phyloP scores from a whole-genome alignment of 2,888 invertebrate genomes.

The Chymomyza amoena region DNA sequence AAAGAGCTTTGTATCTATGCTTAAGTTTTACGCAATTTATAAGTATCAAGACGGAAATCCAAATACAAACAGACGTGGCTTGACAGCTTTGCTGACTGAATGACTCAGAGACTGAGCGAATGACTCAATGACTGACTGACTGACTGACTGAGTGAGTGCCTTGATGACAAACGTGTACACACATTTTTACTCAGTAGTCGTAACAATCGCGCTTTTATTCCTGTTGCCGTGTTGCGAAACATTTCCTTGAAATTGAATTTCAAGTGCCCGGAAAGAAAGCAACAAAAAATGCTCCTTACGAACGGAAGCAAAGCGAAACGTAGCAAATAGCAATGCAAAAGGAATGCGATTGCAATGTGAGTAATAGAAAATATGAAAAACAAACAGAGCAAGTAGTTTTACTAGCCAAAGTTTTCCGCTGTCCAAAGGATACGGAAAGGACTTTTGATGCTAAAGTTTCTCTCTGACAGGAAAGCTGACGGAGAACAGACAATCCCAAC shows the following conservation, averaged over 20 bases:
- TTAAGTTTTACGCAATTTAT: neutral
- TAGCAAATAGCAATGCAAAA: neutral
- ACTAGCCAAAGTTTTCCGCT: neutral
- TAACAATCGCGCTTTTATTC: conserved; percentile 25
- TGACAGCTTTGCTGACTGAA: conserved; percentile 4
- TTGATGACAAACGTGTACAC: conserved; percentile 3
- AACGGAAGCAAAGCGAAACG: neutral
- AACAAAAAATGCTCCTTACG: conserved; percentile 25
- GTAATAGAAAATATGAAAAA: conserved; percentile 34
- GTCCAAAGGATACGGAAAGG: neutral
- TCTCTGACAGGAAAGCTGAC: neutral
- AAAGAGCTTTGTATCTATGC: neutral
- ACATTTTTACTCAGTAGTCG: neutral
- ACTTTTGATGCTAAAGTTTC: neutral
- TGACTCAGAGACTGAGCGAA: neutral
- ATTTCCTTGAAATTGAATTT: conserved; percentile 54
- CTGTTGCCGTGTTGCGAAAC: conserved; percentile 49
- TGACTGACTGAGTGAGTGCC: conserved; percentile 13
- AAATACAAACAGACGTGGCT: conserved; percentile 6
- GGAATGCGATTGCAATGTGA: conserved; percentile 35
- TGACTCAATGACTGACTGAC: conserved; percentile 14
- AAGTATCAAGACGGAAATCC: conserved; percentile 7
- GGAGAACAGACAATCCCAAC: neutral
- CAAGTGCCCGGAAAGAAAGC: conserved; percentile 23
- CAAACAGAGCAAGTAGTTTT: neutral